Evolutionary conservation across 2,797 vertebrate genomes (phyloP), one percentile per base, ranked within the genome.

Genomic region (Oophaga sylvatica): DNA sequence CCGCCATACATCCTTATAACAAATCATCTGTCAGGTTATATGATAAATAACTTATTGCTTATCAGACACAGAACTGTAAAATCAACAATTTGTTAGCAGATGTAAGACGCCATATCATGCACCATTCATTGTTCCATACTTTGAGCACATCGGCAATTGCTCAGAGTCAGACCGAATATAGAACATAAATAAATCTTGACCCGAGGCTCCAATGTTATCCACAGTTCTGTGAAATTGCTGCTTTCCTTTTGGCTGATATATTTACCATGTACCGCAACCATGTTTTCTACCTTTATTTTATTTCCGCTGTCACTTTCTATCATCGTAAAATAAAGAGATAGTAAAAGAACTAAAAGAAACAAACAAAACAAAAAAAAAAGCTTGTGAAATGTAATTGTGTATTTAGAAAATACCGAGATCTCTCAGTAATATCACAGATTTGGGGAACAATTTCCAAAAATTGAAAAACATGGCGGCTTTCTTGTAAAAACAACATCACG

Each of bases 101-200:
- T 79, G 81, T 84, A 84, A 81, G 56, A 70, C 26, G n/a, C 59
- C 35, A 76, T 81, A 81, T 79, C 56, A 85, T 70, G 67, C 80
- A 22, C 80, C 45, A 85, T 73, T 88, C 83, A 83, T 62, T 63
- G 13, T 82, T 92, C 86, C 71, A 62, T 62, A 80, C 82, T 89
- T 70, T 5, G 17, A 59, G 63, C 53, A 0, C 45, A 70, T 13
- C 80, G 29, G 48, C 48, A 79, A 80, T 81, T 90, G 57, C 89
- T 68, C 78, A 90, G 81, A 89, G 76, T 53, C 80, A 83, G 59
- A 56, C 87, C 86, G 59, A 84, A 57, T 90, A 89, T 3, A 19
- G 90, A 78, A 48, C 82, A 22, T 86, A 19, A 0, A 76, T 89
- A 90, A 87, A 56, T 67, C 83, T 71, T 81, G 70, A 85, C 67